phyloP scores from a whole-genome alignment of 2,888 invertebrate genomes.

The Ichneumoninae sp. region DNA sequence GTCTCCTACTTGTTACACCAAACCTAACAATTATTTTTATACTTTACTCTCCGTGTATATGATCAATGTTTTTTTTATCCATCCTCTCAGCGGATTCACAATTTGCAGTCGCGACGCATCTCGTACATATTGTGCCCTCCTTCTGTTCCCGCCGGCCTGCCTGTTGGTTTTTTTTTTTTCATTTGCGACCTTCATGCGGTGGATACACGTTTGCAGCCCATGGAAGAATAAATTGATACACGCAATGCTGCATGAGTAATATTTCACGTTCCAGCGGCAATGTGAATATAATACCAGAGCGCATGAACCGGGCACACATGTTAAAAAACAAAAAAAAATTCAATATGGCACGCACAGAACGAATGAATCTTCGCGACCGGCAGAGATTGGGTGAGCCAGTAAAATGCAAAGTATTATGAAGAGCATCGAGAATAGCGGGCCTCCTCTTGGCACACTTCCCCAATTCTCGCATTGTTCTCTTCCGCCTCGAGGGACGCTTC shows the following conservation, averaged over 20 bases:
- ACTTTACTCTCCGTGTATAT: neutral
- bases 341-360: slow-evolving; percentile 33
- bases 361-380: slow-evolving; percentile 52
- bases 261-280: slow-evolving; percentile 50
- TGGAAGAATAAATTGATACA: slow-evolving; percentile 61
- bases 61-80: neutral
- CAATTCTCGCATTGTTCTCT: slow-evolving; percentile 79
- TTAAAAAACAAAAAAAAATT: slow-evolving; percentile 9
- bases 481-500: slow-evolving; percentile 65
- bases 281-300: slow-evolving; percentile 37
- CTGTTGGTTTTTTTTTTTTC: neutral
- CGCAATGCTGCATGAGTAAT: slow-evolving; percentile 46
- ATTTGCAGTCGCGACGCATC: neutral
- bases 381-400: slow-evolving; percentile 39
- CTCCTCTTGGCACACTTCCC: slow-evolving; percentile 78
- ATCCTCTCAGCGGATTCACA: neutral
- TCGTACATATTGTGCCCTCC: neutral
- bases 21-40: neutral
- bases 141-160: neutral
- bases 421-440: slow-evolving; percentile 34
- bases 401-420: slow-evolving; percentile 32
- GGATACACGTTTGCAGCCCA: slow-evolving; percentile 37
- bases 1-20: neutral
- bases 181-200: neutral
- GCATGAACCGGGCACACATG: neutral